These are phyloP conservation scores for Lutraria rhynchaena DNA, from an alignment of 1,140 invertebrate genomes.

Conservation along the genomic window DNA sequence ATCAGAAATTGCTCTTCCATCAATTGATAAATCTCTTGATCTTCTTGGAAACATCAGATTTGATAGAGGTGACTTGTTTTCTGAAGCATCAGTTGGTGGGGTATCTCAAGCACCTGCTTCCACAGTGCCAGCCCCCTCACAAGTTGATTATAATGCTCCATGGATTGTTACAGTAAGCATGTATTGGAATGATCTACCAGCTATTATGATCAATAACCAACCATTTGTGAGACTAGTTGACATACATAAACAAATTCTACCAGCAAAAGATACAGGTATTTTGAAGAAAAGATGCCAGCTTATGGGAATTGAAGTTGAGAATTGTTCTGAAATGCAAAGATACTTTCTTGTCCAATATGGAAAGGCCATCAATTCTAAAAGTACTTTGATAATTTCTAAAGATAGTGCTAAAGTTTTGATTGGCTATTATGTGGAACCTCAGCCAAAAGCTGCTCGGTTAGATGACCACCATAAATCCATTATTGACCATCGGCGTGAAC, in stretches of 20 bases:
- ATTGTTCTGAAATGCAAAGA: conserved; percentile 81
- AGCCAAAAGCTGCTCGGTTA: conserved; percentile 59
- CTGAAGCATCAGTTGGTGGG: conserved; percentile 49
- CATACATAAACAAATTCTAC: conserved; percentile 81
- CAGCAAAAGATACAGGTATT: conserved; percentile 82
- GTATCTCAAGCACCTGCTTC: conserved; percentile 9
- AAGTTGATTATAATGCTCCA: conserved; percentile 69
- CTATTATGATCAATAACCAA: conserved; percentile 78
- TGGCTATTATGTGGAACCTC: conserved; percentile 80
- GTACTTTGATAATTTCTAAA: conserved; percentile 79
- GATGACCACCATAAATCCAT: conserved; percentile 45
- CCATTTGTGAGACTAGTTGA: conserved; percentile 80
- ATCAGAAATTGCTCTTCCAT: conserved; percentile 44
- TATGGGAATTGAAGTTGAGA: conserved; percentile 77
- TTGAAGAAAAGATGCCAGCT: conserved; percentile 81
- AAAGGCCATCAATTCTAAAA: conserved; percentile 79
- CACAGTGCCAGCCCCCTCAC: neutral
- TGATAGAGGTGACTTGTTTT: conserved; percentile 59
- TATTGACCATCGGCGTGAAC: conserved; percentile 37
- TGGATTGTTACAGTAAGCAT: conserved; percentile 80
- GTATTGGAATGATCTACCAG: conserved; percentile 81
- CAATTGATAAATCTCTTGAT: conserved; percentile 64
- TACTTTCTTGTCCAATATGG: conserved; percentile 81
- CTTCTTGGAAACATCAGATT: conserved; percentile 65
- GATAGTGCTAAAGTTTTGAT: conserved; percentile 78